Evolutionary conservation across 2,113 vertebrate species (phyloP).

Genomic region (Gavia stellata): DNA sequence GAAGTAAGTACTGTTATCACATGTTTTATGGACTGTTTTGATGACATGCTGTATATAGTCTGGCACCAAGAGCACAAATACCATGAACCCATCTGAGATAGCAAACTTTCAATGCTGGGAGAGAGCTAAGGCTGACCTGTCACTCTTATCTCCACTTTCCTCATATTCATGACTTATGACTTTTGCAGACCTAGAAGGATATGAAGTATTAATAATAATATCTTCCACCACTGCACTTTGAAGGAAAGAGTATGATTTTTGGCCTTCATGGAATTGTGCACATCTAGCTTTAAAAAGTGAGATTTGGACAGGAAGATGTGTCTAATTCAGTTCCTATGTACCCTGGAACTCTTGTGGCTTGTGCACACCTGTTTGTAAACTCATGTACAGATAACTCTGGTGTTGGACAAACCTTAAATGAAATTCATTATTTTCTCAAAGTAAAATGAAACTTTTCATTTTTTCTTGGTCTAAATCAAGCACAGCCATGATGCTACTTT

Average conservation of each 20-base stretch:
- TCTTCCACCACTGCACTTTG: background rate
- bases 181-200: background rate
- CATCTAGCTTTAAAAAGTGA: background rate
- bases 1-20: background rate
- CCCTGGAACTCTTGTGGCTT: background rate
- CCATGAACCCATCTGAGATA: background rate
- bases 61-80: background rate
- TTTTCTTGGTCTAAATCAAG: background rate
- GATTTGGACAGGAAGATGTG: background rate
- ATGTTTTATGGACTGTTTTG: background rate
- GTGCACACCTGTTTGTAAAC: background rate
- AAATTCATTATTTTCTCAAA: background rate
- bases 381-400: background rate
- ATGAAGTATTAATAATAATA: background rate
- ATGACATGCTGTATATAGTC: background rate
- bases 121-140: background rate
- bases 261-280: background rate
- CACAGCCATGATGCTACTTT: background rate
- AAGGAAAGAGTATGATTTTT: background rate
- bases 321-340: accelerated
- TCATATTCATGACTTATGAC: background rate
- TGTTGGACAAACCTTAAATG: background rate
- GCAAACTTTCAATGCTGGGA: background rate
- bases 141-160: background rate
- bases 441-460: background rate